Evolutionary conservation across 2,113 vertebrate genomes (phyloP), one percentile per base, ranked within the genome.

Genomic region (Dromas ardeola): DNA sequence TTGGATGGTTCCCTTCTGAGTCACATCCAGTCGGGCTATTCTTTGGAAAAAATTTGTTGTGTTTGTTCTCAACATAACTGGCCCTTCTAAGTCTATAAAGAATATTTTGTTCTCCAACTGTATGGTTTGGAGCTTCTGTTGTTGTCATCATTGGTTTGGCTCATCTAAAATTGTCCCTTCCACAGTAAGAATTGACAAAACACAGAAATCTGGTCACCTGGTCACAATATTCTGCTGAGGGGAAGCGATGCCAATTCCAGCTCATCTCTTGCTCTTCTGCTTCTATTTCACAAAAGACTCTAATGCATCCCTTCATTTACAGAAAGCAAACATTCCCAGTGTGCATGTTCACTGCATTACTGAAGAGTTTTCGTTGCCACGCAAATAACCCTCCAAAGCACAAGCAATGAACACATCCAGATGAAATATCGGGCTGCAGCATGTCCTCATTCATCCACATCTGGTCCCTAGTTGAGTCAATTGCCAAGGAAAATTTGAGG

Each of bases 201-300:
- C n/a, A 96, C 63, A 94, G 95, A 97, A 96, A 96, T 97, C 95
- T 97, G 95, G 96, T 95, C 89, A 92, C 47, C 92, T 97, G 96
- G 94, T 94, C 78, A 73, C n/a, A 53, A 90, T 90, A 94, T 77
- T 95, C 81, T 90, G 83, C 77, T 77, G 83, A 92, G 58, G 83
- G 84, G 62, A 83, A 95, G 90, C 5, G 0, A 96, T 61, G 23
- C 62, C 91, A 92, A 11, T 36, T 27, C 66, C 50, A 94, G 91
- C 85, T 98, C 96, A 97, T 96, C 91, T 96, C 92, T 96, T 88
- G 80, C 65, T 86, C 79, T 83, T 93, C 94, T 97, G 88, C 76
- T 95, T 90, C 93, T 73, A 25, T 95, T 87, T 95, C 96, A 96
- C 90, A 82, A 81, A 91, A 92, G 38, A 90, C 92, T 93, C 82